A percentile compares a stretch with the other conserved stretches of the same genome.
Conservation (phyloP, 1,140 invertebrate genomes). For the Pemphigus obesinymphae region DNA sequence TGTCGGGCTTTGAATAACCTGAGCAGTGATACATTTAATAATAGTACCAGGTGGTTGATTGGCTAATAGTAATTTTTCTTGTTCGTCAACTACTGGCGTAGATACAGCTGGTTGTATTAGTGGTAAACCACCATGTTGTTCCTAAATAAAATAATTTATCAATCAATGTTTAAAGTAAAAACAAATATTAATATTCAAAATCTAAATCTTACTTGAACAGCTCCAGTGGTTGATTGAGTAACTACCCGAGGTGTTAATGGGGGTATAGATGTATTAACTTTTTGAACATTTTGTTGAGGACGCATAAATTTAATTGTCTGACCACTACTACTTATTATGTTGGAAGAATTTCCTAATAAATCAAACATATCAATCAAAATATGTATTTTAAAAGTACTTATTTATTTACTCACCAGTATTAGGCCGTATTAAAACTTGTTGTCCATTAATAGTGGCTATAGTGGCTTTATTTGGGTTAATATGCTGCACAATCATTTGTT, state of each 20-base stretch:
- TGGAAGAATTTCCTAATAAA: conserved; percentile 6
- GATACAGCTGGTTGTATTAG: background rate
- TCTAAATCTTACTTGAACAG: conserved; percentile 9
- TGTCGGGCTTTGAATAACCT: conserved; percentile 69
- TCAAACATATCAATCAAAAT: background rate
- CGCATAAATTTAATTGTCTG: conserved; percentile 4
- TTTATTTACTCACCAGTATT: conserved; percentile 26
- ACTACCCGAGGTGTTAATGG: conserved; percentile 9
- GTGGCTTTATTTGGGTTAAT: conserved; percentile 67
- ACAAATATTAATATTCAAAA: background rate
- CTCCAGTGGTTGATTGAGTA: background rate
- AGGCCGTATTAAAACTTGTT: conserved; percentile 69
- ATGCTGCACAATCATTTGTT: conserved; percentile 63
- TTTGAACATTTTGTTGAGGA: conserved; percentile 29
- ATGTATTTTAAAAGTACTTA: background rate
- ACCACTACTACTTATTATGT: background rate
- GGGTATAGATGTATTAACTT: conserved; percentile 14
- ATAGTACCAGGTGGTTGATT: conserved; percentile 77
- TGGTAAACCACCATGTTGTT: conserved; percentile 41
- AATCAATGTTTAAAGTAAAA: background rate
- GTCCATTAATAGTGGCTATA: conserved; percentile 74
- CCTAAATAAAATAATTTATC: background rate
- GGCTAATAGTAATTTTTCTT: conserved; percentile 57
- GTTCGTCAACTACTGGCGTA: conserved; percentile 32
- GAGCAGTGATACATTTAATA: conserved; percentile 78